Percentiles rank a stretch among this genome's conserved stretches.
phyloP scores from a whole-genome alignment of 2,113 vertebrate species.

The Dasyprocta punctata region DNA sequence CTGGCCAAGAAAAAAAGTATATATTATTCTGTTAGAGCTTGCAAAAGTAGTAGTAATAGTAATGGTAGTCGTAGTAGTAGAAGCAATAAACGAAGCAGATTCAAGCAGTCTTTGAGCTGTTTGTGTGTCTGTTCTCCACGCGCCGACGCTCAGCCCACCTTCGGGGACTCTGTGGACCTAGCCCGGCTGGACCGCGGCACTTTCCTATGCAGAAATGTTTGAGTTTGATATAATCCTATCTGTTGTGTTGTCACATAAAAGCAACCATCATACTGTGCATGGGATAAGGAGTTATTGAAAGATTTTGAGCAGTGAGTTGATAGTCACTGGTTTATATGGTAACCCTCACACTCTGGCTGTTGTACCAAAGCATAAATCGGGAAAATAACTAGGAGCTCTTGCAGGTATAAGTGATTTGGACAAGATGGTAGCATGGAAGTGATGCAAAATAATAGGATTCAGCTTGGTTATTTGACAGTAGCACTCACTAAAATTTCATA shows the following conservation, averaged over 20 bases:
- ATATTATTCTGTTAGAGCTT: no score
- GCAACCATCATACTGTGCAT: background rate
- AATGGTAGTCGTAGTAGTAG: no score
- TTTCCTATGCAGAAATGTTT: background rate
- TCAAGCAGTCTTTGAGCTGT: no score
- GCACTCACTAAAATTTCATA: background rate
- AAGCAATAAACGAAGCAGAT: no score
- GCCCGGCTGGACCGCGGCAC: no score
- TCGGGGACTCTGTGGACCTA: no score
- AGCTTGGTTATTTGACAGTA: background rate
- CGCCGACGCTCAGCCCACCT: no score
- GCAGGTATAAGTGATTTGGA: background rate
- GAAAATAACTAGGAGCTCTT: background rate
- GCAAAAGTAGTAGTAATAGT: no score
- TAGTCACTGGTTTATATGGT: background rate
- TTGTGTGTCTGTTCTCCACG: no score
- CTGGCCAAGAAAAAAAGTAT: no score
- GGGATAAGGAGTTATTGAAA: background rate
- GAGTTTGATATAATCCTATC: background rate
- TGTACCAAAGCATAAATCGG: background rate
- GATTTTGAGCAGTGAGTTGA: background rate
- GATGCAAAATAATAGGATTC: background rate
- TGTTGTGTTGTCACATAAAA: background rate
- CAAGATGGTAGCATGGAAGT: background rate
- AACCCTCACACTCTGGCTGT: background rate